These are phyloP conservation scores for Plotosus lineatus DNA, from an alignment of 2,113 vertebrate species.

Conservation along the genomic window DNA sequence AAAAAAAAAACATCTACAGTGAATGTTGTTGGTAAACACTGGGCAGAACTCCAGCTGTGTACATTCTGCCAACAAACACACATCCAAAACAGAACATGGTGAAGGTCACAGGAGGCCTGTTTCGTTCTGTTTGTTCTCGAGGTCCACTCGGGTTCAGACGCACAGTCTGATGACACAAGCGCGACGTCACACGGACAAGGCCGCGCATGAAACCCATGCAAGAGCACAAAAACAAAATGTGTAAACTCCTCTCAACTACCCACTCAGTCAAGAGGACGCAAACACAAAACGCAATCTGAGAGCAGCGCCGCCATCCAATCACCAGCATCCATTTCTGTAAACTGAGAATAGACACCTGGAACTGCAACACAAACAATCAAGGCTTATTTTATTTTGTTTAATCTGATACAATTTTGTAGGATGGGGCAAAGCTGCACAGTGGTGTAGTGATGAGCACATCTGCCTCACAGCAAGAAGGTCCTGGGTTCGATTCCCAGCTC, in stretches of 20 bases:
- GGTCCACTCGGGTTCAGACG: constrained; percentile 22
- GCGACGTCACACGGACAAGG: constrained; percentile 21
- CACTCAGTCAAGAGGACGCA: neutral
- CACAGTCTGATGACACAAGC: constrained; percentile 19
- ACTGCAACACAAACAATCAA: neutral
- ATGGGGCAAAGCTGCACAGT: too few relatives aligned
- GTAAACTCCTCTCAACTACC: neutral
- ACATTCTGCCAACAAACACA: neutral
- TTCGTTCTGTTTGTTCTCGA: constrained; percentile 27
- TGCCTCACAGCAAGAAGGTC: too few relatives aligned
- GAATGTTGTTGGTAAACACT: constrained; percentile 16
- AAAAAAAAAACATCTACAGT: neutral
- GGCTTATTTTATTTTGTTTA: neutral
- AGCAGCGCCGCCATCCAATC: neutral
- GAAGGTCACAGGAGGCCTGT: constrained; percentile 7
- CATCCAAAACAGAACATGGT: neutral
- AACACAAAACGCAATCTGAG: neutral
- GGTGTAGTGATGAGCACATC: too few relatives aligned
- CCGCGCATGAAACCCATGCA: neutral
- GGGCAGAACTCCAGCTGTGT: neutral
- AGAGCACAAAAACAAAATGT: constrained; percentile 13
- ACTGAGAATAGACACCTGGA: neutral
- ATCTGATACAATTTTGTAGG: neutral
- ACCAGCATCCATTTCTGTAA: neutral
- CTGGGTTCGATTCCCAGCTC: too few relatives aligned